Base-by-base conservation (phyloP, 2,113 vertebrate genomes). In the Trichomycterus rosablanca region DNA sequence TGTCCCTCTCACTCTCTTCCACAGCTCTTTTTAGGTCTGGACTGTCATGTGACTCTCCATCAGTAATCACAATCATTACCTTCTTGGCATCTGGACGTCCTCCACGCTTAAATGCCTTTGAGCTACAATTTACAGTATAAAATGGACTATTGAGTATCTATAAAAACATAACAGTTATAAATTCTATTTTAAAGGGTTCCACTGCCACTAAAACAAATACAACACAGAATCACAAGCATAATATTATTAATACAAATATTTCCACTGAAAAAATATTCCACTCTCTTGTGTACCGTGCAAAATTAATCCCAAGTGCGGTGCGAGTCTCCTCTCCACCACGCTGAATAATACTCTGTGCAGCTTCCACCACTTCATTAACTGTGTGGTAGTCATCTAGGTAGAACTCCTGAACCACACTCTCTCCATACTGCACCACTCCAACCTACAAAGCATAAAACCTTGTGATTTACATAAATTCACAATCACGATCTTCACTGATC, bases 1-100 rank as follows among this genome's bases (percentile, higher is more conserved):
- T 95, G 75, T 97, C 94, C 60, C 69, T 84, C 81, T 97, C 89
- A 4, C 93, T 93, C 68, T 89, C 84, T 48, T 82, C 83, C 4
- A 98, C 93, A 3, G 87, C 95, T 74, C 85, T 83, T 72, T 89
- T 75, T 55, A 97, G 87, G 72, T 94, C 88, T 0, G 88, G 87
- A 77, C 90, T 97, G 84, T 98, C 95, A 0, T 98, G 95, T 6
- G 94, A 97, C 59, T 98, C 95, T 30, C 95, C 95, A 0, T 98
- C 95, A 2, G 95, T 98, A 78, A 98, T 95, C 40, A 98, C 94
- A 9, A 98, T 94, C 93, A 98, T 97, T 71, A 98, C 94, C 56
- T 97, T 91, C 83, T 91, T 90, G 54, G 95, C 93, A 0, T 93
- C 95, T 20, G 89, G 90, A 8, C 95, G 86, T 14, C 92, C 92